Evolutionary conservation across 2,797 vertebrate species (phyloP), one percentile per base, ranked within the genome.

Genomic region (Coccyzus lansbergi): DNA sequence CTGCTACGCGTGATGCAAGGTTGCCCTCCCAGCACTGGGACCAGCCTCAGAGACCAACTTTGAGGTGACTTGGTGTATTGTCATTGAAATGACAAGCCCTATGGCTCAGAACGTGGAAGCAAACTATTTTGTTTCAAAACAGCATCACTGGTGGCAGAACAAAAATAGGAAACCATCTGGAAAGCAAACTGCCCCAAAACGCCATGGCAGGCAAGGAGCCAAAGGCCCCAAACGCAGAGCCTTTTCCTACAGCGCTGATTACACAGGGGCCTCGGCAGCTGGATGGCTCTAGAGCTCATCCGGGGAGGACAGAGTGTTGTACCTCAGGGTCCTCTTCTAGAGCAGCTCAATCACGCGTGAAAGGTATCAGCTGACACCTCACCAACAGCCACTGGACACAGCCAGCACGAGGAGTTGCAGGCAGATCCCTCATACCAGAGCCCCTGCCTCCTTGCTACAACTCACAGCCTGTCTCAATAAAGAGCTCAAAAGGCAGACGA

Each of bases 1-100:
- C 64, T 34, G 46, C 29, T 31, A 51, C 1, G 7, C 2, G 2
- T 2, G 0, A 62, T 2, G 24, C 25, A 46, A n/a, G n/a, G n/a
- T 76, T 48, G 56, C 21, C 22, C 72, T 93, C 83, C 72, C 79
- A 90, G 65, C 68, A 49, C 86, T 15, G n/a, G 36, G 58, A 67
- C 38, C 80, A 93, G 92, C 79, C 92, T 81, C 52, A 16, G 53
- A 89, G 84, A 88, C 72, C 59, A 83, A 51, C 76, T 87, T 68
- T 10, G 90, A 88, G 76, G 79, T 83, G 87, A 90, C 84, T 58
- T 58, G 5, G 48, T 51, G 28, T 75, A 58, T 17, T 64, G 69
- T 81, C 63, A 88, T 56, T 68, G 83, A 79, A 86, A 65, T 79
- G 72, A 95, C 94, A 93, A 91, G 87, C 91, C 94, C 87, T 64